phyloP scores from a whole-genome alignment of 2,888 invertebrate species.

The Eumacrocentrus americanus region DNA sequence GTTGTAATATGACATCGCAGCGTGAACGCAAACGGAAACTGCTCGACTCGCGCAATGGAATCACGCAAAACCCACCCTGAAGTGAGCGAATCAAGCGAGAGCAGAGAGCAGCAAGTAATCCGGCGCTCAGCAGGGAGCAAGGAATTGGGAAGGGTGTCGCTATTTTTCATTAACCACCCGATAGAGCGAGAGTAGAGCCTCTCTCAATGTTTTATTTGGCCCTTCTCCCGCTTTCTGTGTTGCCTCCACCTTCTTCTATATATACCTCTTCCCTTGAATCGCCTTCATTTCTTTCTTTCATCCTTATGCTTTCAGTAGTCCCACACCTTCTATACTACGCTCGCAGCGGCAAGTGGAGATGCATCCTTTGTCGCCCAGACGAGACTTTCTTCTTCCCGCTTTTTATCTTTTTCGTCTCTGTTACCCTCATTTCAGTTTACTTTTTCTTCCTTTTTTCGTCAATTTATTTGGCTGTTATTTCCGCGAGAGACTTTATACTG shows the following conservation, averaged over 20 bases:
- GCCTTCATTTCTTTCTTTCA: slow-evolving; percentile 12
- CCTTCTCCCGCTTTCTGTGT: slow-evolving; percentile 9
- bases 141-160: slow-evolving; percentile 46
- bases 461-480: slow-evolving; percentile 49
- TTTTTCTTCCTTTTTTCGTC: slow-evolving; percentile 33
- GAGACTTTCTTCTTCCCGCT: neutral
- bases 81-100: slow-evolving; percentile 41
- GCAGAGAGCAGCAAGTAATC: slow-evolving; percentile 49
- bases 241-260: slow-evolving; percentile 17
- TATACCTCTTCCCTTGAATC: slow-evolving; percentile 20
- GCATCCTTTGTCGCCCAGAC: slow-evolving; percentile 39
- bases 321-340: neutral
- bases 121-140: slow-evolving; percentile 48
- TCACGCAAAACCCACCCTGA: slow-evolving; percentile 48
- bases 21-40: slow-evolving; percentile 52
- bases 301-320: slow-evolving; percentile 12
- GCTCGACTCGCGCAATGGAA: slow-evolving; percentile 41
- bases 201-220: slow-evolving; percentile 41
- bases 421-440: neutral
- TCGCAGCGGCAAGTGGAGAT: slow-evolving; percentile 26
- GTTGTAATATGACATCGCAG: slow-evolving; percentile 54
- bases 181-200: slow-evolving; percentile 43
- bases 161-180: slow-evolving; percentile 58
- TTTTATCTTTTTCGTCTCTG: slow-evolving; percentile 13
- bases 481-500: slow-evolving; percentile 43